Percentiles rank a stretch among this genome's conserved stretches.
Conservation (phyloP, 30 jellyfish, hydroid and myxozoan genomes). For the Pelagia noctiluca region DNA sequence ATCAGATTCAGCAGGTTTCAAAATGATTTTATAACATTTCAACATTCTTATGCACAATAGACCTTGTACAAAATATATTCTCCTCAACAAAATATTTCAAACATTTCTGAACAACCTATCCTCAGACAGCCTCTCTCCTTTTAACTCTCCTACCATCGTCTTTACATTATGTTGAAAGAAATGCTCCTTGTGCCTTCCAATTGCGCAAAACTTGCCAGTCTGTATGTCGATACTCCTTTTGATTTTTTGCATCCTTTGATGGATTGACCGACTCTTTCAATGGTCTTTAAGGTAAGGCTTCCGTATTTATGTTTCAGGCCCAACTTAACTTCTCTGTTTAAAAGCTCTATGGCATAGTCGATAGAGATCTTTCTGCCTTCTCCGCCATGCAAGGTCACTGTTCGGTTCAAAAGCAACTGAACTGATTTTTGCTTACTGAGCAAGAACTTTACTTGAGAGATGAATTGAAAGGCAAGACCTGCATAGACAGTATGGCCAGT, state of each 20-base stretch:
- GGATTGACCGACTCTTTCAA: neutral
- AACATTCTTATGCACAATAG: too few relatives aligned
- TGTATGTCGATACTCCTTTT: neutral
- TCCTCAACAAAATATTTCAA: too few relatives aligned
- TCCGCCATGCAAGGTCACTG: slow-evolving; percentile 14
- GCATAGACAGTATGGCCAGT: slow-evolving; percentile 15
- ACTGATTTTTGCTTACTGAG: slow-evolving; percentile 4
- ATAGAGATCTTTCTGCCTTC: neutral
- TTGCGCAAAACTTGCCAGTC: neutral
- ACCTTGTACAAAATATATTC: too few relatives aligned
- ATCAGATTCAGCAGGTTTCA: too few relatives aligned
- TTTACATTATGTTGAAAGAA: neutral
- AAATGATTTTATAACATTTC: too few relatives aligned
- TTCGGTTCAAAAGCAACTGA: slow-evolving; percentile 4
- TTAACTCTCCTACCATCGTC: too few relatives aligned
- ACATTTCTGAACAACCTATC: too few relatives aligned
- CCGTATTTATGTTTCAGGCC: too few relatives aligned
- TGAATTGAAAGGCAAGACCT: neutral
- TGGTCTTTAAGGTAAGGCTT: too few relatives aligned
- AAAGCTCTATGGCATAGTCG: neutral
- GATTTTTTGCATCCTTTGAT: neutral
- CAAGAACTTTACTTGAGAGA: neutral
- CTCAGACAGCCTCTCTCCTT: too few relatives aligned
- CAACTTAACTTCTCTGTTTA: neutral
- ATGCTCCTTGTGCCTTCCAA: neutral